These are phyloP conservation scores for Daphoenositta chrysoptera DNA, from an alignment of 2,113 vertebrate species.

Conservation along the genomic window DNA sequence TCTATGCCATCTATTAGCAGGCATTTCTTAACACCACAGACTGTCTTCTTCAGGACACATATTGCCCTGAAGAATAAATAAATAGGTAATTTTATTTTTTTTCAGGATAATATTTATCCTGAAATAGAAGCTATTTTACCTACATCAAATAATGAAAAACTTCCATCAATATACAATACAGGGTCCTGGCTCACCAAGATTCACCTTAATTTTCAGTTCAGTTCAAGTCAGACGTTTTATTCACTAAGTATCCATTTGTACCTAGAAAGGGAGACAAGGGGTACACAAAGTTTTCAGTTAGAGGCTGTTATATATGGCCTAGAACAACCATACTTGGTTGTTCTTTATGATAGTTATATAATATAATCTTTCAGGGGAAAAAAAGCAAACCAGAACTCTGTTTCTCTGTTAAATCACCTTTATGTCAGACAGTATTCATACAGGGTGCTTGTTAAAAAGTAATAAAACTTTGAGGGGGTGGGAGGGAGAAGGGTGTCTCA, in stretches of 20 bases:
- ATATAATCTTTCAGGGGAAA: neutral
- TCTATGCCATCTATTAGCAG: neutral
- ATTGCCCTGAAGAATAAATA: neutral
- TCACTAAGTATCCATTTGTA: neutral
- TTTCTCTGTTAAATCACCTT: neutral
- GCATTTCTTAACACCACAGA: neutral
- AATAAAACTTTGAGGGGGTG: neutral
- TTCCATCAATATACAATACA: neutral
- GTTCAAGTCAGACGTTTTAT: neutral
- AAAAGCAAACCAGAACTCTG: rapidly evolving
- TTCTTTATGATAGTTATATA: neutral
- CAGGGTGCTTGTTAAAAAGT: neutral
- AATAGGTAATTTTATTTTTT: neutral
- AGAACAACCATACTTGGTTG: neutral
- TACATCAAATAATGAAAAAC: neutral
- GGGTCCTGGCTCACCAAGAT: neutral
- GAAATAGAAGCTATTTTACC: neutral
- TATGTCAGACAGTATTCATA: neutral
- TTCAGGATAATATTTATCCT: neutral
- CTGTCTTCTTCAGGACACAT: neutral
- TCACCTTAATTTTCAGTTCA: neutral
- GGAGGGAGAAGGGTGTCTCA: neutral
- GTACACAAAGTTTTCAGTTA: neutral
- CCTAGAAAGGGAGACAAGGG: neutral
- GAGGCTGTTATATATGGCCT: neutral